Base-by-base conservation (phyloP, 2,888 invertebrate species). In the Thymelicus lineola region DNA sequence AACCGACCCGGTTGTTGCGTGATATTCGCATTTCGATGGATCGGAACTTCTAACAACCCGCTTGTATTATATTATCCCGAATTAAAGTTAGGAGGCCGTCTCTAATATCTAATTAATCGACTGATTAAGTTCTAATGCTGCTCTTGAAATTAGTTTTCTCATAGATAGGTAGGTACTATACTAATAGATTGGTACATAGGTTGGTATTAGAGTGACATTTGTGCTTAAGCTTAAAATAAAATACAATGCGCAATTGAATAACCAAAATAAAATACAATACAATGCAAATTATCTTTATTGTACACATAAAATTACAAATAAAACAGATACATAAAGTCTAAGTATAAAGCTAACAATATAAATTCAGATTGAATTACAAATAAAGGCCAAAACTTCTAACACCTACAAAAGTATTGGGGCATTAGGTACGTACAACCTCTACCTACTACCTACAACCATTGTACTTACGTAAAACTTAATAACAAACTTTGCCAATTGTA, bases 401-500 rank as follows among this genome's bases (percentile, higher is more conserved):
- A 53, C 0, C 20, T 20, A 53, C 17, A 55, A 55, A 55, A 55
- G 28, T 35, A 14, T 1, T 55, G 28, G 14, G 15, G 28, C 6
- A 6, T 20, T 10, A 12, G 10, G 53, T 53, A 53, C 20, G 4
- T 3, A 53, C 20, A 20, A 35, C 55, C 7, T n/a, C n/a, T n/a
- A n/a, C n/a, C n/a, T n/a, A n/a, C n/a, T n/a, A 53, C 20, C 28
- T 3, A 53, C 20, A 20, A 35, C 55, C 7, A 35, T 1, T 14
- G 35, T 35, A 55, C 55, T 35, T 35, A 9, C 28, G 55, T 55
- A 35, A 35, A 55, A 28, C 55, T 35, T 55, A 55, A 55, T 55
- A 55, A 35, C 35, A 55, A 55, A 55, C 28, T 53, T 53, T 53
- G 12, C 20, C 55, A 55, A 55, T 55, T 55, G 55, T 55, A 55